These are phyloP conservation scores for Rachycentron canadum DNA, from an alignment of 2,797 vertebrate species.

Conservation along the genomic window DNA sequence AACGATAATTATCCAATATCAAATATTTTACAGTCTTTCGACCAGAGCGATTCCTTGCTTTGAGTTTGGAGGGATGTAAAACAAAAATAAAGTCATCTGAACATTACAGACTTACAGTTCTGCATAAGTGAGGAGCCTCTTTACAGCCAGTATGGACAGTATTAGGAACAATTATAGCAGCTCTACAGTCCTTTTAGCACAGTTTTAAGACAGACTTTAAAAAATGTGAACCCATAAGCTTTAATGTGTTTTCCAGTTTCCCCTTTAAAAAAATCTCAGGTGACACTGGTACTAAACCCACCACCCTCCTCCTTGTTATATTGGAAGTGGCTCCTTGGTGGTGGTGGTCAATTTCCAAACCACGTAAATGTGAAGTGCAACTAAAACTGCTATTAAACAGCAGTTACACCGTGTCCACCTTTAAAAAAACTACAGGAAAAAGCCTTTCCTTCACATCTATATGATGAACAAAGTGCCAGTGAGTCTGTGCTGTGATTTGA, in stretches of 20 bases:
- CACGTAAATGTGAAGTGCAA: conserved; percentile 27
- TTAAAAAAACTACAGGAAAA: conserved; percentile 47
- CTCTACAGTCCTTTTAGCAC: neutral
- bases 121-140: neutral
- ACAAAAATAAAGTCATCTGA: neutral
- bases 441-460: conserved; percentile 29
- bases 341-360: conserved; percentile 42
- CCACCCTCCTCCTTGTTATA: neutral
- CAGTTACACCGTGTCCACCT: conserved; percentile 27
- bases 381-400: conserved; percentile 56
- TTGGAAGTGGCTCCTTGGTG: neutral
- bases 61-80: neutral
- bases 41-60: neutral
- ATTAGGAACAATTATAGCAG: neutral
- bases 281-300: neutral
- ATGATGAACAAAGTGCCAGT: conserved; percentile 49
- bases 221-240: neutral
- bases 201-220: neutral
- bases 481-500: conserved; percentile 63
- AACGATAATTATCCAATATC: no score
- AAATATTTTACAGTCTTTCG: no score
- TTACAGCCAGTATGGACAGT: neutral
- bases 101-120: neutral
- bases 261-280: neutral
- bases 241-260: neutral